These are phyloP conservation scores for Misgurnus mizolepis DNA, from an alignment of 2,113 vertebrate genomes.

Conservation along the genomic window DNA sequence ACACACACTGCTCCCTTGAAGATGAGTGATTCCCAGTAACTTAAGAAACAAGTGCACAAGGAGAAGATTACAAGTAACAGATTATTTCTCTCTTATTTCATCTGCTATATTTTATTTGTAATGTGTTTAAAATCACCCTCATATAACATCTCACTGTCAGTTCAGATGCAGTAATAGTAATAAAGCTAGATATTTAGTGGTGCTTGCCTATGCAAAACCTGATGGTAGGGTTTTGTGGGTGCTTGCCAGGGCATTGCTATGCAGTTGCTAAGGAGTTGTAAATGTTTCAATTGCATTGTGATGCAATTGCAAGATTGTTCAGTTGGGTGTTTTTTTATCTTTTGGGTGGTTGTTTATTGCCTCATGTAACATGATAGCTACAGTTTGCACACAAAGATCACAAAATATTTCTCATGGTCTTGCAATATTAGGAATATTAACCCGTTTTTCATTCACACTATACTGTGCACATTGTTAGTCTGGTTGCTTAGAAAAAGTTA, in stretches of 20 bases:
- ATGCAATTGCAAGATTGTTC: not conserved
- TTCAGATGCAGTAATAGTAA: not conserved
- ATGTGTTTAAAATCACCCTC: not conserved
- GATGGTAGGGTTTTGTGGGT: not conserved
- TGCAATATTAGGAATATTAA: too few relatives aligned
- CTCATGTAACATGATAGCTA: too few relatives aligned
- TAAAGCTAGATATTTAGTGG: not conserved
- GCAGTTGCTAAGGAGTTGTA: not conserved
- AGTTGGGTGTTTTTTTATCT: too few relatives aligned
- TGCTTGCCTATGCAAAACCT: not conserved
- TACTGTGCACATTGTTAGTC: not conserved
- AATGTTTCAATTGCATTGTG: not conserved
- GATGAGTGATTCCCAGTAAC: slow-evolving; percentile 34
- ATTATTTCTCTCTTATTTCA: not conserved
- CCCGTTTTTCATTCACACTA: too few relatives aligned
- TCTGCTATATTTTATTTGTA: slow-evolving; percentile 21
- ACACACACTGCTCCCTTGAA: not conserved
- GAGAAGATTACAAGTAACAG: not conserved
- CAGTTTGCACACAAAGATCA: too few relatives aligned
- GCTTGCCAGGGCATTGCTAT: not conserved
- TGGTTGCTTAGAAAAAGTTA: not conserved
- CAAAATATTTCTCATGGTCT: too few relatives aligned
- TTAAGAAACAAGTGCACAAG: not conserved
- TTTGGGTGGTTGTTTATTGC: too few relatives aligned
- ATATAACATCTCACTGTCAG: not conserved